phyloP scores from a whole-genome alignment of 2,888 invertebrate genomes.

The Acrobasis consociella region DNA sequence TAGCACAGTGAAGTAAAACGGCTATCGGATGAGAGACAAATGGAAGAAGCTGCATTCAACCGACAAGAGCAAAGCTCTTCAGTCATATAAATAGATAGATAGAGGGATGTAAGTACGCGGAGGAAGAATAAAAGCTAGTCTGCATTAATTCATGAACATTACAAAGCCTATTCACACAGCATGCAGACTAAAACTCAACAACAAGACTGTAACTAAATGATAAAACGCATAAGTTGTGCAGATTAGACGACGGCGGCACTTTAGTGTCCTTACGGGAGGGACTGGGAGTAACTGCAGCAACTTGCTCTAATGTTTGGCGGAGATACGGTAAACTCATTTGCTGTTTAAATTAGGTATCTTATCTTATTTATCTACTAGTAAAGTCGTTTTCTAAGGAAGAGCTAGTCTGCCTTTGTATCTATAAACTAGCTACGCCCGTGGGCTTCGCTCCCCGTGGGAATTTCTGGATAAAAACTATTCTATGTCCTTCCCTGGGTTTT shows the following conservation, averaged over 20 bases:
- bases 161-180: neutral
- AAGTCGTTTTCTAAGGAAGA: neutral
- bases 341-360: slow-evolving; percentile 4
- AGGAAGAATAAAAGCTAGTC: too few relatives aligned
- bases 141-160: neutral
- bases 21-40: too few relatives aligned
- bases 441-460: too few relatives aligned
- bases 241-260: slow-evolving; percentile 13
- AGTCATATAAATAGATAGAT: too few relatives aligned
- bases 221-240: slow-evolving; percentile 18
- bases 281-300: slow-evolving; percentile 5
- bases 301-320: slow-evolving; percentile 10
- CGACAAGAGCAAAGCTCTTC: too few relatives aligned
- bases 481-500: too few relatives aligned
- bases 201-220: slow-evolving; percentile 5
- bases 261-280: slow-evolving; percentile 19
- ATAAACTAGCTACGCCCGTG: too few relatives aligned
- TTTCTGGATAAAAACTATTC: too few relatives aligned
- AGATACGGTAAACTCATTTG: slow-evolving; percentile 11
- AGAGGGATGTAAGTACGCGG: too few relatives aligned
- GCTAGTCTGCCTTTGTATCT: too few relatives aligned
- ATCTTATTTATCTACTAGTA: neutral
- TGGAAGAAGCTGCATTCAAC: too few relatives aligned
- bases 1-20: too few relatives aligned
- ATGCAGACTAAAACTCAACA: neutral